Evolutionary conservation across 2,888 invertebrate genomes (phyloP), one percentile per base, ranked within the genome.

Genomic region (Drosophila kambysellisi): DNA sequence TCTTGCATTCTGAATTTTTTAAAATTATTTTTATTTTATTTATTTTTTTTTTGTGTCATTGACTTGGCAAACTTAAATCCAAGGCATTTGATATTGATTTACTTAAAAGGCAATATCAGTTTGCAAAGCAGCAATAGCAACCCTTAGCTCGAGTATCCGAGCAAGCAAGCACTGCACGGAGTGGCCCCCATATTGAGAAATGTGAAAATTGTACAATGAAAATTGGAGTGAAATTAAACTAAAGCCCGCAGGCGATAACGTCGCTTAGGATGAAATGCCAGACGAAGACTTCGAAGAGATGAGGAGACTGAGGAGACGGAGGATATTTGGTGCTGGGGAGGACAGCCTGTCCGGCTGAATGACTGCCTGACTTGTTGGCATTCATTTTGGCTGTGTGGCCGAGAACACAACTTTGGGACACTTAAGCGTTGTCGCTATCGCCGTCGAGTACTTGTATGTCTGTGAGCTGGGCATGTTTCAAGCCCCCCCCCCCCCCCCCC

Each of bases 181-280:
- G 39, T 29, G 33, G 37, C 59, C 37, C 39, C 62, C 73, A 76
- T 81, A 83, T 83, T 70, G 84, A 87, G 87, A 81, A 88, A 86
- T 85, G 87, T 65, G 87, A 86, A 86, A 88, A 85, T 88, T 88
- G 79, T 83, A 83, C 84, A 88, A 88, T 83, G 89, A 88, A 85
- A 85, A 85, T 88, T 83, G 87, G 59, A 85, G 84, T 83, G 87
- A 85, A 88, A 85, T 85, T 85, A 88, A 85, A 86, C 84, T 88
- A 81, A 87, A 81, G 80, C 89, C 84, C 84, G 65, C 59, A 67
- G 84, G 84, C 87, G 72, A 79, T 81, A 88, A 83, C 79, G 53
- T 61, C 43, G 43, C 67, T 59, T 29, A 50, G 79, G 37, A 52
- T 70, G 70, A 50, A 57, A 20, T 25, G 46, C 35, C 51, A 69